Evolutionary conservation across 2,888 invertebrate species (phyloP), one percentile per base, ranked within the genome.

Genomic region (Drosophila ustulata): DNA sequence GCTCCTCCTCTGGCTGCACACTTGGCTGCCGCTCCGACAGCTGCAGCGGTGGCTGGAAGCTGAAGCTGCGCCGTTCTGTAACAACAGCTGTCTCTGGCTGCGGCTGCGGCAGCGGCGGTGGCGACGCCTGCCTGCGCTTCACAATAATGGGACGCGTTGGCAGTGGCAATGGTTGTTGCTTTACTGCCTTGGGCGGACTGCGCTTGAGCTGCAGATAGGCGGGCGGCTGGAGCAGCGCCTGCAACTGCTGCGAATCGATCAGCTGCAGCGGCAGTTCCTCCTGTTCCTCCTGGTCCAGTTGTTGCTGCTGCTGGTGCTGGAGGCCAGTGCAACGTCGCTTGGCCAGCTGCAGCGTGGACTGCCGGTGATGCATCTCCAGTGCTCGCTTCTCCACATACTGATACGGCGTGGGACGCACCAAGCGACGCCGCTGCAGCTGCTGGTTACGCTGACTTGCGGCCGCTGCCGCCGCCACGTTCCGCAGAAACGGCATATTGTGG

Each of bases 401-500:
- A 46, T 86, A 88, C 0, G 72, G 71, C 28, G 83, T 86, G 0
- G 92, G 91, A 71, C 88, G 89, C 4, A 90, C 89, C 9, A 85
- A 52, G 0, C 65, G 78, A 0, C 76, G 78, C 3, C 72, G 74
- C 9, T 34, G 62, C 0, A 61, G 64, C 0, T 64, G 66, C 18
- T 18, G 18, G 18, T 18, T 18, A 18, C 26, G 1, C 13, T 57
- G 46, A 4, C n/a, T 11, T n/a, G 0, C 8, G 4, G 0, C 30
- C 11, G 53, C 8, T 0, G 90, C 88, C 0, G 90, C 89, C 30
- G 78, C 18, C 18, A 18, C 18, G 18, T 18, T 88, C 6, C 92
- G 75, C 7, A 92, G 56, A 32, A 92, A 92, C 0, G 92, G 91
- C 11, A 90, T 90, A 61, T 92, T 92, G 4, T 72, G 84, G 6